These are phyloP conservation scores for Sebastes fasciatus DNA, from an alignment of 2,113 vertebrate genomes.

Conservation along the genomic window DNA sequence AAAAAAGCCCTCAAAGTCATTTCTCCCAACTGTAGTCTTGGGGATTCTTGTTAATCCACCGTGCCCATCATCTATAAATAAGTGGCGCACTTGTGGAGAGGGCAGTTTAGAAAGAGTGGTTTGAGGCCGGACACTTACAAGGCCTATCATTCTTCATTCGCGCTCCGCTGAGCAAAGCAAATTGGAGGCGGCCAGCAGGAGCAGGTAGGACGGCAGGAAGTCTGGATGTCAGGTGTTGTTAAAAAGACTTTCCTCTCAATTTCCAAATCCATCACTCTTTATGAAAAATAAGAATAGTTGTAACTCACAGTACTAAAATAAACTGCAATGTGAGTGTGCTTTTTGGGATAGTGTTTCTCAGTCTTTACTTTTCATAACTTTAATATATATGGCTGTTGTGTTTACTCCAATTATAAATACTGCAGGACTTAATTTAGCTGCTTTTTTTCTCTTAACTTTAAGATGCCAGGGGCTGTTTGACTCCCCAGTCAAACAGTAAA, in stretches of 20 bases:
- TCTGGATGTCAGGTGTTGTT: conserved; percentile 36
- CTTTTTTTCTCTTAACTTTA: conserved; percentile 39
- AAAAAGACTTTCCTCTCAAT: conserved; percentile 31
- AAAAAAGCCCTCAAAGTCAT: conserved; percentile 75
- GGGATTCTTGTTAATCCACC: conserved; percentile 79
- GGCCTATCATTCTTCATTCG: conserved; percentile 77
- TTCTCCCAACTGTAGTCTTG: conserved; percentile 73
- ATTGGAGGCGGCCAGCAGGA: conserved; percentile 69
- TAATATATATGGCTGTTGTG: neutral
- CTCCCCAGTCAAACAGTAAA: conserved; percentile 57
- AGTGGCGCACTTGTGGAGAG: conserved; percentile 69
- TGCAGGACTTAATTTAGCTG: conserved; percentile 9
- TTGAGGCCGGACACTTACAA: conserved; percentile 68
- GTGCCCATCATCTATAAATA: conserved; percentile 78
- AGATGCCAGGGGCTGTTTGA: conserved; percentile 58
- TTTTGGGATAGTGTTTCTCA: conserved; percentile 8
- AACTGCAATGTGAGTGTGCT: conserved; percentile 13
- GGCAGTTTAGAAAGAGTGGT: conserved; percentile 63
- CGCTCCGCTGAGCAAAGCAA: conserved; percentile 72
- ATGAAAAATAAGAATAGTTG: conserved; percentile 28
- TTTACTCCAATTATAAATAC: conserved; percentile 22
- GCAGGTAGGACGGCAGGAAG: conserved; percentile 53
- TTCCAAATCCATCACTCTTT: conserved; percentile 37
- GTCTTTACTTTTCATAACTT: conserved; percentile 20
- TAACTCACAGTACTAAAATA: conserved; percentile 10